A percentile compares a stretch with the other conserved stretches of the same genome.
phyloP scores from a whole-genome alignment of 2,888 invertebrate species.

The Saturnia pavonia region DNA sequence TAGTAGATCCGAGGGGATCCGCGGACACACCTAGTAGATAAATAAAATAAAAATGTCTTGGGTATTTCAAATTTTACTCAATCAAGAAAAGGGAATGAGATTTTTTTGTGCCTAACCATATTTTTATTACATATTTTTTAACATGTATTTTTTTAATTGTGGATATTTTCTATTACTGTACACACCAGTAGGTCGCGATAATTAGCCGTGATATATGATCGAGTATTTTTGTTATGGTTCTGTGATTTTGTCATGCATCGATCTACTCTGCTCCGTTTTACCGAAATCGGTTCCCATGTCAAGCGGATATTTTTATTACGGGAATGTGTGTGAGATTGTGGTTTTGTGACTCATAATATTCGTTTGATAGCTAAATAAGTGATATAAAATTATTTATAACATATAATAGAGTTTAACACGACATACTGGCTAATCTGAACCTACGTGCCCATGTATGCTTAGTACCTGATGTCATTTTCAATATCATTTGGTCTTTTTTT shows the following conservation, averaged over 20 bases:
- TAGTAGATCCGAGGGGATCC: no score
- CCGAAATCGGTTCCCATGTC: conserved; percentile 10
- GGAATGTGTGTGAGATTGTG: neutral
- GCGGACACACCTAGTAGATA: no score
- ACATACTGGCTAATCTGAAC: neutral
- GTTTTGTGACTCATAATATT: neutral
- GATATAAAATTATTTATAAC: neutral
- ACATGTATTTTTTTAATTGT: neutral
- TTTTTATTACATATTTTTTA: neutral
- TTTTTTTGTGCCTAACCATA: neutral
- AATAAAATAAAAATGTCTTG: neutral
- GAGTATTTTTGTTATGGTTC: conserved; percentile 10
- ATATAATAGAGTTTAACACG: neutral
- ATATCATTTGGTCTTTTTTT: neutral
- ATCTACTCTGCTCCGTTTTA: conserved; percentile 1
- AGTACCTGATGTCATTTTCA: neutral
- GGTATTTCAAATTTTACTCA: neutral
- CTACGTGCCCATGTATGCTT: neutral
- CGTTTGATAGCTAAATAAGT: neutral
- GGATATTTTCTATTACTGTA: neutral
- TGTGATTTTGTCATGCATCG: conserved; percentile 13
- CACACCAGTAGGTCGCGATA: neutral
- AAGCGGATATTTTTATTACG: conserved; percentile 5
- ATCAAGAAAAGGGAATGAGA: neutral
- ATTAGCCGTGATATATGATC: conserved; percentile 3